Evolutionary conservation across 2,113 vertebrate species (phyloP).

Genomic region (Urocynchramus pylzowi): DNA sequence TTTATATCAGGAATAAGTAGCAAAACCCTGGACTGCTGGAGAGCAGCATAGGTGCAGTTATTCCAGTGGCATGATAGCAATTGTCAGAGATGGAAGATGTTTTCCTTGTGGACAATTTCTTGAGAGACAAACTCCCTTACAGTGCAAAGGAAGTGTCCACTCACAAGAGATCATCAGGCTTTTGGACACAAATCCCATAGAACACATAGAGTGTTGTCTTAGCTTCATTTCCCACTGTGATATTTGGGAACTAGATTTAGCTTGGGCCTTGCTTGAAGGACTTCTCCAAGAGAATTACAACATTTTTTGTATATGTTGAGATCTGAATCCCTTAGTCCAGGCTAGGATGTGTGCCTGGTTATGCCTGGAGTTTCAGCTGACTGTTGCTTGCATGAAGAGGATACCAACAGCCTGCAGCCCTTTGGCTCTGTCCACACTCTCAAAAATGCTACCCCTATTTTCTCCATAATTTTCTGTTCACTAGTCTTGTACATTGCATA

Average conservation of each 20-base stretch:
- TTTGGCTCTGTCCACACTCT: not conserved
- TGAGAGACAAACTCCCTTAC: not conserved
- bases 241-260: not conserved
- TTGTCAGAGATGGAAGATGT: not conserved
- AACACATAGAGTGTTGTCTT: not conserved
- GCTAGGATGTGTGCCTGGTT: not conserved
- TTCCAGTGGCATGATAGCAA: not conserved
- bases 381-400: not conserved
- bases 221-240: not conserved
- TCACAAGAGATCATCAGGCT: not conserved
- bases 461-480: not conserved
- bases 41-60: not conserved
- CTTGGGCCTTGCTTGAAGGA: not conserved
- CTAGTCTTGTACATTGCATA: not conserved
- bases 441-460: not conserved
- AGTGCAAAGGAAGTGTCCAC: not conserved
- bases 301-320: not conserved
- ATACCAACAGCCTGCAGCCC: not conserved
- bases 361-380: not conserved
- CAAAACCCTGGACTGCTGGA: not conserved
- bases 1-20: not conserved
- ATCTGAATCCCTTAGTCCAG: not conserved
- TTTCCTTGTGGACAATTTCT: not conserved
- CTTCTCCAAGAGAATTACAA: not conserved
- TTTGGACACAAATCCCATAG: not conserved